Evolutionary conservation across 2,797 vertebrate species (phyloP).

Genomic region (Spheniscus humboldti): DNA sequence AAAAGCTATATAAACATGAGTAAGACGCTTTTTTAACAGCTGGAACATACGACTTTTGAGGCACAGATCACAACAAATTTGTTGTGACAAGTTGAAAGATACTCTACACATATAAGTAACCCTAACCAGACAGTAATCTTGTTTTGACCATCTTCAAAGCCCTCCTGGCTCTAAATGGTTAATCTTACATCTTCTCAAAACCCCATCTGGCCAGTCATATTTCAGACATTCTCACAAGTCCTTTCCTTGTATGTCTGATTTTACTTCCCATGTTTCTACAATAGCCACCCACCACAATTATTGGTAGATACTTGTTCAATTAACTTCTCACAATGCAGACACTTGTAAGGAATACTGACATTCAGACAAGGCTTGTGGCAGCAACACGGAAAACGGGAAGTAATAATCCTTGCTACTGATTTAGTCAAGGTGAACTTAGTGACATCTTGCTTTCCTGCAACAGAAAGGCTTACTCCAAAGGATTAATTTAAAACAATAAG

Average conservation of each 20-base stretch:
- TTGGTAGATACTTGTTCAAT: background rate
- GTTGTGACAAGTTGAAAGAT: background rate
- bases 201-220: background rate
- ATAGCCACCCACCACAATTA: background rate
- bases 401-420: background rate
- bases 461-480: background rate
- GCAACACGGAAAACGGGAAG: rapidly evolving
- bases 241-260: background rate
- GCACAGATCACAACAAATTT: background rate
- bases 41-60: background rate
- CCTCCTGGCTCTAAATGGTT: background rate
- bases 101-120: background rate
- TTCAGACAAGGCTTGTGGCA: background rate
- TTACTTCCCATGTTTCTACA: background rate
- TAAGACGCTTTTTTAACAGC: background rate
- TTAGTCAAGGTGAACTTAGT: background rate
- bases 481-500: background rate
- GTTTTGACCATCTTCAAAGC: background rate
- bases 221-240: background rate
- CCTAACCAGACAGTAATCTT: background rate
- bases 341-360: background rate
- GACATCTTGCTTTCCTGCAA: background rate
- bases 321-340: background rate
- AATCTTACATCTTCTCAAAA: background rate
- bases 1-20: background rate